Evolutionary conservation across 2,797 vertebrate species (phyloP).

Genomic region (Clamator glandarius): DNA sequence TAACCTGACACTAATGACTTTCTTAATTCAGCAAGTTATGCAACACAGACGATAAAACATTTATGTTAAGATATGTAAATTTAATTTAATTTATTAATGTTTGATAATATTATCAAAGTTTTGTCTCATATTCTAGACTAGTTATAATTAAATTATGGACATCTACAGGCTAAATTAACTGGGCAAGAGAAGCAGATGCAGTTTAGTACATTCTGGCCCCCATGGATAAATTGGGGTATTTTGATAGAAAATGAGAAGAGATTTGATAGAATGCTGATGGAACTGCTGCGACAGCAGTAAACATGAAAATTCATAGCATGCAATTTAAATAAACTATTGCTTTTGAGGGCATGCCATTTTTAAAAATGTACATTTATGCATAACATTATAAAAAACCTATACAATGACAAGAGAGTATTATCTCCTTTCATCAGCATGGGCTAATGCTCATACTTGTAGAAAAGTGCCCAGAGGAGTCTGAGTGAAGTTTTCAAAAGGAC

Average conservation of each 20-base stretch:
- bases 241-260: not conserved
- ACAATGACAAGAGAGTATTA: not conserved
- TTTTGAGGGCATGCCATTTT: not conserved
- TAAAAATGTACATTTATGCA: not conserved
- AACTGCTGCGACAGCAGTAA: not conserved
- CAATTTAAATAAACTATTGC: not conserved
- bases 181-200: not conserved
- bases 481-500: not conserved
- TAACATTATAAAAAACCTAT: no score
- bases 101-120: not conserved
- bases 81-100: constrained; percentile 19
- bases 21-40: not conserved
- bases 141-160: not conserved
- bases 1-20: not conserved
- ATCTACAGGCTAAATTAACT: not conserved
- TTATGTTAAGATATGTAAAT: constrained; percentile 1
- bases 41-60: not conserved
- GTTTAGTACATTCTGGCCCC: not conserved
- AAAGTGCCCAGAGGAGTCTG: not conserved
- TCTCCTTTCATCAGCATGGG: rapidly evolving
- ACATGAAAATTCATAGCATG: not conserved
- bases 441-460: not conserved
- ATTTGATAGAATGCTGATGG: not conserved
- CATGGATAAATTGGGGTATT: not conserved
- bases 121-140: not conserved